A percentile compares a stretch with the other conserved stretches of the same genome.
Evolutionary conservation across 2,113 vertebrate genomes (phyloP).

Genomic region (Vimba vimba): DNA sequence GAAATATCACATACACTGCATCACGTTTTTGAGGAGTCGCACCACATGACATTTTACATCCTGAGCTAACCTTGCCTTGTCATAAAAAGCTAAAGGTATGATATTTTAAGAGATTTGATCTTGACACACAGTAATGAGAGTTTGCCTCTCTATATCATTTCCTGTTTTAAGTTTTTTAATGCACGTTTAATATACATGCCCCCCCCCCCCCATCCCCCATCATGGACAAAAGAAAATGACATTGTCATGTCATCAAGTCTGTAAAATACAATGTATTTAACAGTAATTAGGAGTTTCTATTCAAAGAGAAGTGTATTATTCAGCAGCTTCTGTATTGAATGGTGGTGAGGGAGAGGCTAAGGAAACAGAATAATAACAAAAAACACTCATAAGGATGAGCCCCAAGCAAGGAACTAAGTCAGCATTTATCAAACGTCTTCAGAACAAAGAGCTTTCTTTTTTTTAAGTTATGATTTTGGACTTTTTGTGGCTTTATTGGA

Average conservation of each 20-base stretch:
- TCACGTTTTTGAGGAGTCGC: neutral
- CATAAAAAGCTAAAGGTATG: neutral
- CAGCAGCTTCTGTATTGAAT: slow-evolving; percentile 16
- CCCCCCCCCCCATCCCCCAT: too few relatives aligned
- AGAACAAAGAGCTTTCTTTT: slow-evolving; percentile 5
- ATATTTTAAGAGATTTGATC: neutral
- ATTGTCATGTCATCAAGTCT: neutral
- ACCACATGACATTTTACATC: neutral
- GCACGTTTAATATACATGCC: too few relatives aligned
- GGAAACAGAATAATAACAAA: slow-evolving; percentile 7
- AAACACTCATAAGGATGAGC: slow-evolving; percentile 14
- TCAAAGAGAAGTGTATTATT: slow-evolving; percentile 18
- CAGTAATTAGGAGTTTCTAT: neutral
- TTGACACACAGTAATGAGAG: neutral
- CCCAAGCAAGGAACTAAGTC: slow-evolving; percentile 29
- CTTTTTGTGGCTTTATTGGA: too few relatives aligned
- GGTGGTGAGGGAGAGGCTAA: neutral
- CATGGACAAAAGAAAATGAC: neutral
- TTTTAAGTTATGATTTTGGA: too few relatives aligned
- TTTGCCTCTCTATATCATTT: neutral
- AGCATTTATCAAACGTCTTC: slow-evolving; percentile 22
- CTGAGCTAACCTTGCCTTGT: neutral
- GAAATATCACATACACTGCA: neutral
- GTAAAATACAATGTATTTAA: neutral
- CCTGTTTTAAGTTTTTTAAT: neutral